Conservation (phyloP, 2,797 vertebrate genomes). For the Antennarius maculatus region DNA sequence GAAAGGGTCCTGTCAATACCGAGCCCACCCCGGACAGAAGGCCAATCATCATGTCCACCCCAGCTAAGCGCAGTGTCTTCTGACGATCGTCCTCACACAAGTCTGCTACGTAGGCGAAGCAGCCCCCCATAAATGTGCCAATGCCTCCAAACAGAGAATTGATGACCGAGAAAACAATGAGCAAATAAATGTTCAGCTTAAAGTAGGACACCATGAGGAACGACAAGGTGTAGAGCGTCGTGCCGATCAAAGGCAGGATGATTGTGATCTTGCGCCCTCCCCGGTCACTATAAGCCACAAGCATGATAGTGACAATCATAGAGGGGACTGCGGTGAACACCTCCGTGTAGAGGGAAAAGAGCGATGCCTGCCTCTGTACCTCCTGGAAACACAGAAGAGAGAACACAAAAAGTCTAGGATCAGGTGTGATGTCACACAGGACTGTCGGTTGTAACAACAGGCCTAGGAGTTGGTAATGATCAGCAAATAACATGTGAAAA, state of each 20-base stretch:
- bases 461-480: background rate
- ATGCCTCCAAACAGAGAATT: slow-evolving; percentile 88
- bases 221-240: slow-evolving; percentile 75
- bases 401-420: background rate
- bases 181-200: slow-evolving; percentile 84
- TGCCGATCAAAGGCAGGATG: slow-evolving; percentile 85
- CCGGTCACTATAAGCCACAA: slow-evolving; percentile 90
- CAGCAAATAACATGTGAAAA: background rate
- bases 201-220: slow-evolving; percentile 85
- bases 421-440: background rate
- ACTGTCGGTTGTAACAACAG: background rate
- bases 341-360: slow-evolving; percentile 88
- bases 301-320: slow-evolving; percentile 86
- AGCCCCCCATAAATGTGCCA: slow-evolving; percentile 89
- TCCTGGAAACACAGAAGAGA: slow-evolving; percentile 79
- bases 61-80: slow-evolving; percentile 90
- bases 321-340: slow-evolving; percentile 87
- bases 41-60: slow-evolving; percentile 91
- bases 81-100: slow-evolving; percentile 83
- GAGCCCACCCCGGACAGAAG: slow-evolving; percentile 87
- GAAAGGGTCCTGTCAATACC: slow-evolving; percentile 90
- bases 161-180: slow-evolving; percentile 83
- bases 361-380: slow-evolving; percentile 89
- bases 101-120: slow-evolving; percentile 92
- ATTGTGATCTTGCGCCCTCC: slow-evolving; percentile 90